Conservation (phyloP, 2,113 vertebrate genomes). For the Cranoglanis bouderius region DNA sequence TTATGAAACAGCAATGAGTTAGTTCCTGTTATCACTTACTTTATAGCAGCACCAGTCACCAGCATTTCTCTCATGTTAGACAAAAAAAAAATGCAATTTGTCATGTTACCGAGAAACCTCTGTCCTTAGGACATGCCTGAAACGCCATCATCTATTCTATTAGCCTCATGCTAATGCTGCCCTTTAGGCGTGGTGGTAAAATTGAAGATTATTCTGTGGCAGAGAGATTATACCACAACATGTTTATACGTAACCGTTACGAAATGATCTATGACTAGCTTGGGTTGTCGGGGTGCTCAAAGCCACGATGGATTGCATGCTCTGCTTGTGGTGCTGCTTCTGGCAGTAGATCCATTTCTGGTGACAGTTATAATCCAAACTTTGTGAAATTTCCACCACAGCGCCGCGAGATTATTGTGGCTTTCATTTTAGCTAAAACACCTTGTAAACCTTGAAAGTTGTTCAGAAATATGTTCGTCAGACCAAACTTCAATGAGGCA, state of each 20-base stretch:
- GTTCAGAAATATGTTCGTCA: no score
- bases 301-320: neutral
- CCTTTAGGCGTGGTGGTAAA: neutral
- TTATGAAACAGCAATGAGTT: neutral
- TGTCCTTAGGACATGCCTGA: neutral
- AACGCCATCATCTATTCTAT: neutral
- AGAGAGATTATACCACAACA: neutral
- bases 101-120: neutral
- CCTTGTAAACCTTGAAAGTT: no score
- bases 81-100: neutral
- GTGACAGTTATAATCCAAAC: neutral
- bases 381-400: neutral
- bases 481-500: no score
- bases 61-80: neutral
- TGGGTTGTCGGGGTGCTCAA: neutral
- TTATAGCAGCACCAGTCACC: neutral
- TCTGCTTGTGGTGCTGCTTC: neutral
- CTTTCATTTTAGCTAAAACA: no score
- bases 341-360: neutral
- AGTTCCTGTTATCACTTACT: neutral
- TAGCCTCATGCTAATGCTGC: slow-evolving; percentile 1
- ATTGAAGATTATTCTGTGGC: neutral
- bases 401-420: neutral
- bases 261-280: slow-evolving; percentile 10
- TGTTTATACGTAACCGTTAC: neutral